phyloP scores from a whole-genome alignment of 2,888 invertebrate genomes.

The Halictus quadricinctus region DNA sequence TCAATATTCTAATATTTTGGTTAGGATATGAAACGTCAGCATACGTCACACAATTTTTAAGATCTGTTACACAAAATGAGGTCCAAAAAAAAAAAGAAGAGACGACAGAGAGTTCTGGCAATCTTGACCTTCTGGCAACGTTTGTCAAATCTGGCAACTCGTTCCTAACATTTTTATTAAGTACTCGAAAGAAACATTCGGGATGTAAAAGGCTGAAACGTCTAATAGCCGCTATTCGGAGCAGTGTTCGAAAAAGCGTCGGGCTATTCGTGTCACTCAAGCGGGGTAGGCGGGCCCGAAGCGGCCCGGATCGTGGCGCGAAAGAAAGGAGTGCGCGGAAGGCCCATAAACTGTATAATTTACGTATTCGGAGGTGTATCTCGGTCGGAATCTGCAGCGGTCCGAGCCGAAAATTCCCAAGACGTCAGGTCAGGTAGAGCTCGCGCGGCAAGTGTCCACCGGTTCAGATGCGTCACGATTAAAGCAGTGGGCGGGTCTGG shows the following conservation, averaged over 20 bases:
- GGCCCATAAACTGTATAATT: slow-evolving; percentile 75
- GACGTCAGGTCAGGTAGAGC: slow-evolving; percentile 67
- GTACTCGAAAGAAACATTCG: too few relatives aligned
- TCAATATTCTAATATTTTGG: too few relatives aligned
- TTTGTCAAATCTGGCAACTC: too few relatives aligned
- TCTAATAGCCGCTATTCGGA: too few relatives aligned
- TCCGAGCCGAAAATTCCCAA: slow-evolving; percentile 69
- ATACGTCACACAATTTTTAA: too few relatives aligned
- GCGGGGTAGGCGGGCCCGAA: neutral
- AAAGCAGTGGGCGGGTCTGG: slow-evolving; percentile 77
- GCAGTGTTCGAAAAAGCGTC: neutral
- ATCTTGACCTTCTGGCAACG: too few relatives aligned
- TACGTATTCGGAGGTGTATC: slow-evolving; percentile 68
- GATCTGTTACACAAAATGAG: too few relatives aligned
- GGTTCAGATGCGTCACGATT: slow-evolving; percentile 76
- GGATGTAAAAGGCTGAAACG: too few relatives aligned
- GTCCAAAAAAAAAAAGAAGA: too few relatives aligned
- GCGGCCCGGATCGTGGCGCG: slow-evolving; percentile 1
- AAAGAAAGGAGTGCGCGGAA: slow-evolving; percentile 65
- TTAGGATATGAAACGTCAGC: too few relatives aligned
- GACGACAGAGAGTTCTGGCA: too few relatives aligned
- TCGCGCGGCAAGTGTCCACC: slow-evolving; percentile 52
- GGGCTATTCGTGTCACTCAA: neutral
- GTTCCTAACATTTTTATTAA: too few relatives aligned
- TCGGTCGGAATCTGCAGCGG: slow-evolving; percentile 61